Base-by-base conservation (phyloP, 1,140 invertebrate species). In the Sinella curviseta region DNA sequence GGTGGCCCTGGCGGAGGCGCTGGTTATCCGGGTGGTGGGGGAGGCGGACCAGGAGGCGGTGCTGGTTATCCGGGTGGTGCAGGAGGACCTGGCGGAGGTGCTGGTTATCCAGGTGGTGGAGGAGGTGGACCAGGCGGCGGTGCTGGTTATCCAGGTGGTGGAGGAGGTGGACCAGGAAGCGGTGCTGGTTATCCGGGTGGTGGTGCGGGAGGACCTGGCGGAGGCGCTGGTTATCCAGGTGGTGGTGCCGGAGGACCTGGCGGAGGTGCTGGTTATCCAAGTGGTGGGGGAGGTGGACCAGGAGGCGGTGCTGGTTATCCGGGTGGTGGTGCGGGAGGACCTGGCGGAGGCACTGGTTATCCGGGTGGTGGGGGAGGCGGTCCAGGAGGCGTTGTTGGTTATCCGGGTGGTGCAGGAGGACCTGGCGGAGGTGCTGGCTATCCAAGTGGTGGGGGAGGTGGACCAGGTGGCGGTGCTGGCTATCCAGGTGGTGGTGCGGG, bases 341-440 rank as follows among this genome's bases (percentile, higher is more conserved):
- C 39, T 12, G 39, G 39, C 20, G 39, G 39, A 8, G 39, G 39
- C 20, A 20, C 39, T 36, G 75, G 75, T 76, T 31, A 36, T 36
- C n/a, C 75, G 12, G 86, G 86, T 24, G 86, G 86, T 78, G 86
- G 87, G 73, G 87, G 86, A 48, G 14, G 24, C 1, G 20, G 39
- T 20, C 39, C 39, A 48, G 39, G 39, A 48, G 39, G 39, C 8
- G 8, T 12, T 8, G 8, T 20, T 12, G 20, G 39, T 48, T 48
- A 8, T 48, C 39, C 39, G 20, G 39, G 39, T 48, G n/a, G n/a
- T n/a, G n/a, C n/a, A n/a, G n/a, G n/a, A n/a, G n/a, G n/a, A n/a
- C n/a, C n/a, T n/a, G n/a, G n/a, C 31, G 83, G 83, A 74, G 84
- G 84, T n/a, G 87, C 87, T 31, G 89, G 87, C 55, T n/a, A n/a